phyloP scores from a whole-genome alignment of 2,888 invertebrate species.

The Drosophila neonasuta region DNA sequence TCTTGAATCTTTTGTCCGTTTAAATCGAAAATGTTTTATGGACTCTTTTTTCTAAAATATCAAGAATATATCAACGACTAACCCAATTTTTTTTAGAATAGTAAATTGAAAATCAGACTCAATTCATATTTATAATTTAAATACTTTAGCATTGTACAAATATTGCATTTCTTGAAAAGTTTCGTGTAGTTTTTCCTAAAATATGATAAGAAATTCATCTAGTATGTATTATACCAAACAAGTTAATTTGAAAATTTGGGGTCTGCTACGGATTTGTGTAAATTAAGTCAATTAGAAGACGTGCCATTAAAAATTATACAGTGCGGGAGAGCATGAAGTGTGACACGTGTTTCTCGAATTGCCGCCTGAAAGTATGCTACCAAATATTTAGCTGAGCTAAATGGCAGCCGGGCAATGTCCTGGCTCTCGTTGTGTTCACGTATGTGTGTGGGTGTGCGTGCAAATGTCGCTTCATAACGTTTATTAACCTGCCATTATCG shows the following conservation, averaged over 20 bases:
- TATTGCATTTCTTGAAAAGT: not conserved
- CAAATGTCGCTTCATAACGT: conserved; percentile 66
- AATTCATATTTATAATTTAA: too few relatives aligned
- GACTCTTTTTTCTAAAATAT: too few relatives aligned
- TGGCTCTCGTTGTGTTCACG: not conserved
- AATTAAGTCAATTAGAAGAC: conserved; percentile 33
- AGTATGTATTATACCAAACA: not conserved
- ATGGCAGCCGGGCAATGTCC: conserved; percentile 8
- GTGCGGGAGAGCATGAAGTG: not conserved
- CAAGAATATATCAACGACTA: too few relatives aligned
- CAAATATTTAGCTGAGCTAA: conserved; percentile 2
- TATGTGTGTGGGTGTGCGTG: conserved; percentile 20
- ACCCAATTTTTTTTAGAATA: too few relatives aligned
- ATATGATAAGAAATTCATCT: not conserved
- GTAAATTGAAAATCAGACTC: too few relatives aligned
- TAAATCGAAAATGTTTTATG: too few relatives aligned
- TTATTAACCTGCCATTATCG: conserved; percentile 73
- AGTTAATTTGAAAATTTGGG: not conserved
- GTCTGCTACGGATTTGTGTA: not conserved
- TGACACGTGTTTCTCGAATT: conserved; percentile 32
- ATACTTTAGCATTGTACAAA: too few relatives aligned
- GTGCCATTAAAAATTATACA: conserved; percentile 46
- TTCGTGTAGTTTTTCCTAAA: not conserved
- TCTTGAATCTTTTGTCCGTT: too few relatives aligned
- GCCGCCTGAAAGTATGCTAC: conserved; percentile 14